Base-by-base conservation (phyloP, 2,888 invertebrate genomes). In the Chrysolina americana region DNA sequence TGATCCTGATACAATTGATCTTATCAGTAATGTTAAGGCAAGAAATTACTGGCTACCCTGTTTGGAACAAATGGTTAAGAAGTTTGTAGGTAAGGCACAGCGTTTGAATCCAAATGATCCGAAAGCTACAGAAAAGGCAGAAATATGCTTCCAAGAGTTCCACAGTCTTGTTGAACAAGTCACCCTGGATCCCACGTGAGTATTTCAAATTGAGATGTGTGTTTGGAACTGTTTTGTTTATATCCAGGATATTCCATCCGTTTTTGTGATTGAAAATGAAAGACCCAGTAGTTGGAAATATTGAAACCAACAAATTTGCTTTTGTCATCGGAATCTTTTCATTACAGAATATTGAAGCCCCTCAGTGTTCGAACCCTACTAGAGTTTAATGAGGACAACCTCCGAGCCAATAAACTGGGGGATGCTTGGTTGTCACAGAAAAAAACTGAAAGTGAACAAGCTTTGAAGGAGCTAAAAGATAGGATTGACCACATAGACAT, bases 11-110 rank as follows among this genome's bases (percentile, higher is more conserved):
- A 96, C 97, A 41, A 93, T 97, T 79, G 97, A 98, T 89, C 91
- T 99, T 73, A 92, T 94, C 76, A 91, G 92, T 82, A 97, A 98
- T 87, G 90, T 91, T 79, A 94, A 95, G 86, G 98, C 98, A 15
- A 92, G 95, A 86, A 92, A 90, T 80, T 98, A 98, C 88, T 99
- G 98, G 98, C 91, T 98, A 64, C 92, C 93, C 78, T 97, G 97
- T 87, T 95, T 98, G 86, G 94, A 96, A 86, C 94, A 93, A 79
- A 93, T 96, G 82, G 93, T 95, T 17, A 93, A 94, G 80, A 96
- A 96, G 89, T 96, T 96, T 89, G 93, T 95, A 28, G 91, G 91
- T 79, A 94, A 95, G 87, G 98, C 98, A 0, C 91, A 94, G 66
- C 89, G 91, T 65, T 95, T 96, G 85, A 94, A 95, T 86, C 92